Evolutionary conservation across 2,113 vertebrate genomes (phyloP).

Genomic region (Anhinga anhinga): DNA sequence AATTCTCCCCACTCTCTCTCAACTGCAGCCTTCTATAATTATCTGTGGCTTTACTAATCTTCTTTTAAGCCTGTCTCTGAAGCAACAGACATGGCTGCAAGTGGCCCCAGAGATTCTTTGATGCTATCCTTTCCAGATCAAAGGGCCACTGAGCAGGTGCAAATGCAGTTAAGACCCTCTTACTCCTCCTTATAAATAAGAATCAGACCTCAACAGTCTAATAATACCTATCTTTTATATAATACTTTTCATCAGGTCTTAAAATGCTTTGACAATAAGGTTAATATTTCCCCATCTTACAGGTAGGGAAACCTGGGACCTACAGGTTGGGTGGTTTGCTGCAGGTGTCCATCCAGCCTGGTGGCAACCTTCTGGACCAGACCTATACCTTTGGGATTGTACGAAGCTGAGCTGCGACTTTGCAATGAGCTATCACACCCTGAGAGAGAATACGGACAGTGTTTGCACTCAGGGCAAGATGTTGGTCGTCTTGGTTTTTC

Average conservation of each 20-base stretch:
- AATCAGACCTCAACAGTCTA: neutral
- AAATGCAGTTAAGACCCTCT: neutral
- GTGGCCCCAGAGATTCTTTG: neutral
- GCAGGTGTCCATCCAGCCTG: neutral
- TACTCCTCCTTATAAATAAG: neutral
- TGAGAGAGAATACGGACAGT: neutral
- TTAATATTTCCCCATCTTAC: neutral
- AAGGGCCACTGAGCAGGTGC: neutral
- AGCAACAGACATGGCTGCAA: neutral
- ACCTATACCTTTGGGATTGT: rapidly evolving
- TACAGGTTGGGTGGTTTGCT: neutral
- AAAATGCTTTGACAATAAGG: neutral
- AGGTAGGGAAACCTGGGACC: neutral
- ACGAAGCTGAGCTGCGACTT: neutral
- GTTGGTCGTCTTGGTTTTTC: neutral
- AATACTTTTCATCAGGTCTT: neutral
- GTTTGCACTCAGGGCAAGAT: neutral
- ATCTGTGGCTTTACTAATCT: neutral
- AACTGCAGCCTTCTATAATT: neutral
- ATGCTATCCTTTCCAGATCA: rapidly evolving
- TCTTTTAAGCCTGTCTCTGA: neutral
- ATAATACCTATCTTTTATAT: neutral
- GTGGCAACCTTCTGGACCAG: neutral
- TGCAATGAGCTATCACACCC: neutral
- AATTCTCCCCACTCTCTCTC: neutral